phyloP scores from a whole-genome alignment of 2,888 invertebrate species.

The Drosophila colorata region DNA sequence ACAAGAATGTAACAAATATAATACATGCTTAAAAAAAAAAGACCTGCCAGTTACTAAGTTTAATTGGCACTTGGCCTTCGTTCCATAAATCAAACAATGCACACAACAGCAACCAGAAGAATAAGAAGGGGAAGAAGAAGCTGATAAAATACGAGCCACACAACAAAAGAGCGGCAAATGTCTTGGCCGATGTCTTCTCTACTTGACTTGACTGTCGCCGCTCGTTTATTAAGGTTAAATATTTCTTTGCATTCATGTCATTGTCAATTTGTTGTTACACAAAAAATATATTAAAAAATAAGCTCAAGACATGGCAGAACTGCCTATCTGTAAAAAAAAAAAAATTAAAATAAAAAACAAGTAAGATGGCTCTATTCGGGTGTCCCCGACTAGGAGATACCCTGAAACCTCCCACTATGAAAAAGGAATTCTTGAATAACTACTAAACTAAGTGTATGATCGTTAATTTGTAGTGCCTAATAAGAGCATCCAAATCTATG shows the following conservation, averaged over 20 bases:
- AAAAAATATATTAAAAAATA: conserved; percentile 32
- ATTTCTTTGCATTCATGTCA: conserved; percentile 80
- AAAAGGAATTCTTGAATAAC: too few relatives aligned
- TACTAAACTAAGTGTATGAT: too few relatives aligned
- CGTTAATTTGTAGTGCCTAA: too few relatives aligned
- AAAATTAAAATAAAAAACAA: too few relatives aligned
- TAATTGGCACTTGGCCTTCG: conserved; percentile 80
- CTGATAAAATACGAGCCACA: conserved; percentile 21
- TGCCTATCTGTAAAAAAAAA: conserved; percentile 30
- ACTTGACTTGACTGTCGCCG: conserved; percentile 10
- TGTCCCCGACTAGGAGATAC: too few relatives aligned
- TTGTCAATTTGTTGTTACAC: conserved; percentile 80
- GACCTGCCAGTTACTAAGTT: conserved; percentile 55
- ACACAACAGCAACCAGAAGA: conserved; percentile 24
- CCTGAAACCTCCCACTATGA: too few relatives aligned
- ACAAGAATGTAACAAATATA: neutral
- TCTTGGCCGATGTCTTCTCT: conserved; percentile 48
- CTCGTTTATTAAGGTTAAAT: conserved; percentile 80
- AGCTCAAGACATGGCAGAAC: conserved; percentile 22
- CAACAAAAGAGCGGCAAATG: conserved; percentile 64
- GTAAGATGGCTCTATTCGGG: too few relatives aligned
- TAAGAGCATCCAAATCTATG: too few relatives aligned
- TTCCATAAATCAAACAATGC: conserved; percentile 74
- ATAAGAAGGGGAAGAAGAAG: conserved; percentile 15
- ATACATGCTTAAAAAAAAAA: conserved; percentile 8